Base-by-base conservation (phyloP, 2,113 vertebrate species). In the Thoracochromis brauschi region DNA sequence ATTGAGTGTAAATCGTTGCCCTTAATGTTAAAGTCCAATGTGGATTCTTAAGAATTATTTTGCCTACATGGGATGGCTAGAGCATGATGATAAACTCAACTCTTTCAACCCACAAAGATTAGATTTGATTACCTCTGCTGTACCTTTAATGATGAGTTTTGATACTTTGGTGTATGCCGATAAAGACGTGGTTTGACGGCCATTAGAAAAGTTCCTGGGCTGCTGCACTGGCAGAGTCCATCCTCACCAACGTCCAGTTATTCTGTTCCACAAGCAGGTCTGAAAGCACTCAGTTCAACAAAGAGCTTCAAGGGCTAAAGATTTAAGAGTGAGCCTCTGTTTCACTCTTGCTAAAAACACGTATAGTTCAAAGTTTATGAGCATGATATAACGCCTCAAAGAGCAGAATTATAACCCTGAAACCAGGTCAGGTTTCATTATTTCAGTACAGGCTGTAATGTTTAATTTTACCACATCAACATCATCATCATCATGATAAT, bases 151-250 rank as follows among this genome's bases (percentile, higher is more conserved):
- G 33, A 38, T 68, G 60, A 68, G 7, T 68, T 65, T 68, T 68
- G 60, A 68, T 0, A 68, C 0, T 68, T 65, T 68, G 60, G 33
- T 8, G 11, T 38, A 68, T 21, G 19, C 33, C 1, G 1, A 38
- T 68, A 21, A 68, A 38, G 33, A 68, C 0, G 7, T 21, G 11
- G 60, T 5, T 65, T 38, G 7, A 68, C 11, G 7, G 19, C 63
- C 33, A 68, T 68, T 68, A 68, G 33, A 68, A 38, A 68, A n/a
- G 7, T 68, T 21, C 33, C 60, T 38, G 60, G 10, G 60, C 38
- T 13, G 19, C 19, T 38, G 33, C 10, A 65, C 16, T 38, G 33
- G 19, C 33, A 68, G 60, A 68, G 33, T 13, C 33, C 63, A 38
- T 1, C 11, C 19, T 68, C 63, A 38, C 33, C 11, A 38, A 21